A percentile compares a stretch with the other conserved stretches of the same genome.
Conservation (phyloP, 53 echinoderm and acorn worm genomes). For the Zoroaster sp. region DNA sequence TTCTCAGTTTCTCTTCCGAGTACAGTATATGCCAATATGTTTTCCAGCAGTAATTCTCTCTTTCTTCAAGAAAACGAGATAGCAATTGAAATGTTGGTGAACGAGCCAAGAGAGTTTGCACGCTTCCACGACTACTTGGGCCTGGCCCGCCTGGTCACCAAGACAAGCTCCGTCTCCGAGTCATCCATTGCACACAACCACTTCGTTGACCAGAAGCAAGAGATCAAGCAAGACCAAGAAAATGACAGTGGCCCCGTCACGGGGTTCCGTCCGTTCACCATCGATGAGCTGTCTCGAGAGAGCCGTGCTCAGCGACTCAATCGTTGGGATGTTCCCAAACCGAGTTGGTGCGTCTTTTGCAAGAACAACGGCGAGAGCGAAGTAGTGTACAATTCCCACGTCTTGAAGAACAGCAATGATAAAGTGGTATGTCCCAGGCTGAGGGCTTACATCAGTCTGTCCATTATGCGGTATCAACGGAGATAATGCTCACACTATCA, state of each 20-base stretch:
- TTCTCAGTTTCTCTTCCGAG: not conserved
- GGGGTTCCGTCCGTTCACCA: constrained; percentile 45
- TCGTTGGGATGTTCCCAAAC: constrained; percentile 26
- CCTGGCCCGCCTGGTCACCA: constrained; percentile 31
- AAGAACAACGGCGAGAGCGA: constrained; percentile 61
- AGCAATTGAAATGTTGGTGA: not conserved
- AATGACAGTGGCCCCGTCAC: not conserved
- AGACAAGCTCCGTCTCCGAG: not conserved
- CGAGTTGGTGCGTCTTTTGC: constrained; percentile 54
- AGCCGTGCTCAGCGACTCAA: not conserved
- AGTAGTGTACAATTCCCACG: constrained; percentile 40
- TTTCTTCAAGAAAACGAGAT: not conserved
- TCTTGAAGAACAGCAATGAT: constrained; percentile 41
- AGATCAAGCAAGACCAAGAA: not conserved
- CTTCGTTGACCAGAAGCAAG: not conserved
- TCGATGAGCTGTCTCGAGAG: constrained; percentile 31
- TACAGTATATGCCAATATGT: not conserved
- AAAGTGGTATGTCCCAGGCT: constrained; percentile 42
- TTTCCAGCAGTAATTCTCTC: not conserved
- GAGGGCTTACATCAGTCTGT: constrained; percentile 29
- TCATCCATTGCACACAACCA: not conserved
- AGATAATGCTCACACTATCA: constrained; percentile 46
- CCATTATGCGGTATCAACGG: too few relatives aligned
- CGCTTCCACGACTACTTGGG: constrained; percentile 48
- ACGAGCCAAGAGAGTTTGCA: constrained; percentile 3